These are phyloP conservation scores for Adelognathus sp. DNA, from an alignment of 2,888 invertebrate species.

Conservation along the genomic window DNA sequence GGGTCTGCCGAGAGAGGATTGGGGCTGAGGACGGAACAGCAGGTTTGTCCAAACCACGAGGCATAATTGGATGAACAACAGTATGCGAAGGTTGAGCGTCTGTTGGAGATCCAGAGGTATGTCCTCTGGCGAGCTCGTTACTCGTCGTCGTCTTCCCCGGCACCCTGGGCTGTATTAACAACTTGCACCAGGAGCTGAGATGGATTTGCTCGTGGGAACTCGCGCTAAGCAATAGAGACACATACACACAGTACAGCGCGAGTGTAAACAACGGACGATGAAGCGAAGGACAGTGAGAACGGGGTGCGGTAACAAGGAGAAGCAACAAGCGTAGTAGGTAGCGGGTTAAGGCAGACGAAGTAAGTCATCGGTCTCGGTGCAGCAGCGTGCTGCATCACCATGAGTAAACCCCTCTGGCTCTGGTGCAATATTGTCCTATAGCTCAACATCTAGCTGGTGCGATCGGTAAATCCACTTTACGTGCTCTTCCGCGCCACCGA, in stretches of 20 bases:
- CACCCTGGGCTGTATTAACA: not conserved
- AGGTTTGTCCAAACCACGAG: conserved; percentile 51
- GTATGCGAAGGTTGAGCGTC: conserved; percentile 35
- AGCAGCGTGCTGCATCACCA: not conserved
- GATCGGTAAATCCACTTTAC: conserved; percentile 74
- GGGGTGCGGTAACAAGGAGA: conserved; percentile 2
- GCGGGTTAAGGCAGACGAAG: not conserved
- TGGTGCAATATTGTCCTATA: conserved; percentile 17
- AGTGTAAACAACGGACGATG: conserved; percentile 7
- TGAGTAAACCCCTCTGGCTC: not conserved
- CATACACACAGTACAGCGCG: not conserved
- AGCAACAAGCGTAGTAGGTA: not conserved
- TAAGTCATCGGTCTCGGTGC: conserved; percentile 39
- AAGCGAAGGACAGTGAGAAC: conserved; percentile 12
- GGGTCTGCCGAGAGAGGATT: conserved; percentile 39
- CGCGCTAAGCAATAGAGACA: conserved; percentile 1
- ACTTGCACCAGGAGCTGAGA: not conserved
- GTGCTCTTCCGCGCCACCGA: conserved; percentile 69
- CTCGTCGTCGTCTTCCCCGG: conserved; percentile 29
- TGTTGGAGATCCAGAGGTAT: conserved; percentile 22
- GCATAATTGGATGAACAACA: conserved; percentile 58
- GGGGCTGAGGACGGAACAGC: conserved; percentile 45
- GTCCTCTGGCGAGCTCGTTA: conserved; percentile 16
- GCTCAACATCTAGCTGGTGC: conserved; percentile 49
- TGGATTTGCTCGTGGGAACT: not conserved